phyloP scores from a whole-genome alignment of 1,140 invertebrate genomes.

The Drosophila chauvacae region DNA sequence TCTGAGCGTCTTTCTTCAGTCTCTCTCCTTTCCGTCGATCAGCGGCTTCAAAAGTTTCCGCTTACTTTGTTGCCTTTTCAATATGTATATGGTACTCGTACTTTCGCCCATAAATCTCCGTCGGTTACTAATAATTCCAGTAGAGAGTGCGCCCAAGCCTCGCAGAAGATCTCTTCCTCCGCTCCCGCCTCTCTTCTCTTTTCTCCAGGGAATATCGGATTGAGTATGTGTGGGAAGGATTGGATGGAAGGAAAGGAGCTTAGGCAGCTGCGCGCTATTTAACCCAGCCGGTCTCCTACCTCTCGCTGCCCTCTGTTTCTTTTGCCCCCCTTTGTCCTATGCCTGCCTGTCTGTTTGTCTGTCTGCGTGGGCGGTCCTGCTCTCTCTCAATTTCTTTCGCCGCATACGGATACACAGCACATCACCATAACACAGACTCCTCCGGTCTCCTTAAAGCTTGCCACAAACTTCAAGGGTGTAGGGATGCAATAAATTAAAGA shows the following conservation, averaged over 20 bases:
- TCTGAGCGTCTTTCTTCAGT: not conserved
- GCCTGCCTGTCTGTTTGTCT: conserved; percentile 1
- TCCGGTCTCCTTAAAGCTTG: conserved; percentile 13
- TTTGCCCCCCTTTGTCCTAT: not conserved
- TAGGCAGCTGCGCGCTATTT: conserved; percentile 20
- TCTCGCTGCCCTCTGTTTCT: not conserved
- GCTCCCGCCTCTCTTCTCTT: not conserved
- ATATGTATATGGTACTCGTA: conserved; percentile 15
- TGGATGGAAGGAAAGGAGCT: conserved; percentile 37
- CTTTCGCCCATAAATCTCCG: conserved; percentile 47
- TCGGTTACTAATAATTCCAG: conserved; percentile 36
- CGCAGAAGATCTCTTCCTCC: conserved; percentile 6
- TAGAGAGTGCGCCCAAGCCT: conserved; percentile 7
- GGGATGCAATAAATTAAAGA: not conserved
- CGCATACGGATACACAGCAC: conserved; percentile 13
- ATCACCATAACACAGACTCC: conserved; percentile 8
- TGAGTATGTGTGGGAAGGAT: conserved; percentile 16
- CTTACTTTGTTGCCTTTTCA: conserved; percentile 32
- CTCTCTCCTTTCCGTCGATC: conserved; percentile 4
- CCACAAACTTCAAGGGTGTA: not conserved
- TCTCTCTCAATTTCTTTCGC: conserved; percentile 46
- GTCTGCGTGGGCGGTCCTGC: conserved; percentile 21
- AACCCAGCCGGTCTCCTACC: conserved; percentile 17
- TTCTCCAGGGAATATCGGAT: conserved; percentile 4
- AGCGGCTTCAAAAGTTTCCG: conserved; percentile 30